phyloP scores from a whole-genome alignment of 53 echinoderm and acorn worm genomes.

The Luidia sarsii region DNA sequence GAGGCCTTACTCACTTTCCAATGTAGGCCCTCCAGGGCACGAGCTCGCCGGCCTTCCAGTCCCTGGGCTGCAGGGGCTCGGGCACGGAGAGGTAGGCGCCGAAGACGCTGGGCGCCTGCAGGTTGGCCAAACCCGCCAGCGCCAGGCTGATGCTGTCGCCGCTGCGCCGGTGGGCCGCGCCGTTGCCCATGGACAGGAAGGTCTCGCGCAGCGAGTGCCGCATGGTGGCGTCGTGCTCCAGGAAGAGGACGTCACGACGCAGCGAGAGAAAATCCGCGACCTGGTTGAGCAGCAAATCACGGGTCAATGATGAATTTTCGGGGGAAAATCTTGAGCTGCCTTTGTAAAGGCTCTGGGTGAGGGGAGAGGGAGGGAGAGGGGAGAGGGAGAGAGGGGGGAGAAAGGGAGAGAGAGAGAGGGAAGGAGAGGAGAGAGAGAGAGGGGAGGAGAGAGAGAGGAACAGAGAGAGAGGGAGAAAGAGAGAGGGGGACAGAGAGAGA shows the following conservation, averaged over 20 bases:
- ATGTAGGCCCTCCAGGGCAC: slow-evolving; percentile 86
- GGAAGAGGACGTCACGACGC: slow-evolving; percentile 83
- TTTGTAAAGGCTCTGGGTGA: too few relatives aligned
- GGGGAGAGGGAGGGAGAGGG: too few relatives aligned
- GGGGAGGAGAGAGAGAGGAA: too few relatives aligned
- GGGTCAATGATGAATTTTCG: too few relatives aligned
- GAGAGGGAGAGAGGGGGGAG: too few relatives aligned
- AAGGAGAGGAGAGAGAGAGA: too few relatives aligned
- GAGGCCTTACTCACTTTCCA: slow-evolving; percentile 85
- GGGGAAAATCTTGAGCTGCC: too few relatives aligned
- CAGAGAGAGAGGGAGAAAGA: too few relatives aligned
- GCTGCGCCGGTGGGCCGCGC: slow-evolving; percentile 62
- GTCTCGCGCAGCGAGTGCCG: slow-evolving; percentile 92
- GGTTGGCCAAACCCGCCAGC: slow-evolving; percentile 76
- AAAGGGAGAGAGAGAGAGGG: too few relatives aligned
- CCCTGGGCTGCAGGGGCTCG: slow-evolving; percentile 89
- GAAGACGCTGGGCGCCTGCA: slow-evolving; percentile 79
- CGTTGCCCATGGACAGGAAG: slow-evolving; percentile 90
- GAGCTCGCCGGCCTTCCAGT: slow-evolving; percentile 72
- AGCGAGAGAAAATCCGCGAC: slow-evolving; percentile 86
- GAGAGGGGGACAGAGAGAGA: too few relatives aligned
- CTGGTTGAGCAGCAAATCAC: too few relatives aligned
- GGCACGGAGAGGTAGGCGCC: slow-evolving; percentile 75
- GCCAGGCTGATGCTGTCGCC: slow-evolving; percentile 80
- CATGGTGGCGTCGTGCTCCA: slow-evolving; percentile 89